phyloP scores from a whole-genome alignment of 2,888 invertebrate species.

The Nymphalis c-album region DNA sequence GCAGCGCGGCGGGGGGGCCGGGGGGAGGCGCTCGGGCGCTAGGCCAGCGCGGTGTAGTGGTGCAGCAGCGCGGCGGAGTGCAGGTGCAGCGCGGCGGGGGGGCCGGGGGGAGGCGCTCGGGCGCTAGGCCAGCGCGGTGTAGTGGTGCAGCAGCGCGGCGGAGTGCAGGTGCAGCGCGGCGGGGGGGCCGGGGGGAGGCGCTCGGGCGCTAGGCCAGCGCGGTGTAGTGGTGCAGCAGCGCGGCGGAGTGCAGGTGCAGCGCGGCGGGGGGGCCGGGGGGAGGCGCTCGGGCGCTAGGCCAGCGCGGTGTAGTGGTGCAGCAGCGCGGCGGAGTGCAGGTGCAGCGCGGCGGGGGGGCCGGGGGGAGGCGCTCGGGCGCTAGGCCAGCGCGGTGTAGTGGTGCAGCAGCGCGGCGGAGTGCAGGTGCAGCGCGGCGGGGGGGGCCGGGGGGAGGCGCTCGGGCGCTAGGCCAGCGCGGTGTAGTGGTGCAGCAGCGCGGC shows the following conservation, averaged over 20 bases:
- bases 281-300: too few species aligned
- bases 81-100: conserved; percentile 60
- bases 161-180: conserved; percentile 67
- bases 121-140: conserved; percentile 53
- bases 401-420: conserved; percentile 84
- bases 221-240: conserved; percentile 89
- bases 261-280: too few species aligned
- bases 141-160: conserved; percentile 62
- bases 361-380: conserved; percentile 85
- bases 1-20: conserved; percentile 83
- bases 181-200: conserved; percentile 87
- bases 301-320: conserved; percentile 60
- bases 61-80: conserved; percentile 84
- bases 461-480: conserved; percentile 51
- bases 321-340: conserved; percentile 62
- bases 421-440: conserved; percentile 60
- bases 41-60: too few species aligned
- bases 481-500: conserved; percentile 64
- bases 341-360: conserved; percentile 83
- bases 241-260: conserved; percentile 61
- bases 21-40: conserved; percentile 85
- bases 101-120: too few species aligned
- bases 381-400: too few species aligned
- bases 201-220: conserved; percentile 85
- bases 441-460: conserved; percentile 74